Evolutionary conservation across 2,888 invertebrate genomes (phyloP), one percentile per base, ranked within the genome.

Genomic region (Troides oblongomaculatus): DNA sequence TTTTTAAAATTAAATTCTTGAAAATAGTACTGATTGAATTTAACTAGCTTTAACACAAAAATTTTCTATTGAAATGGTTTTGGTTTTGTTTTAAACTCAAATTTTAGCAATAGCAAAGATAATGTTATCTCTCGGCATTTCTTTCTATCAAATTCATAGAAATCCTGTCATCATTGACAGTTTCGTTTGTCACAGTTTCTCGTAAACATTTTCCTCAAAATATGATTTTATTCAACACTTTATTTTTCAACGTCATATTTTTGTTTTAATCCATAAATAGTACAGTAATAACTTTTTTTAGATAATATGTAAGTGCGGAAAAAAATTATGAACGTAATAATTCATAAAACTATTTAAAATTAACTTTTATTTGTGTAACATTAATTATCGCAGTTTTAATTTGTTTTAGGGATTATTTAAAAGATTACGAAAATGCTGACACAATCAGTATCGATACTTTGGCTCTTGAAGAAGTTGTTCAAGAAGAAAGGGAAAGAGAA

Each of bases 371-470:
- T 53, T 53, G 46, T 1, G 46, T 14, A 12, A 43, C 14, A 46
- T 14, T 14, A 12, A 53, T n/a, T 7, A 53, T 53, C 4, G 2
- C 5, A 53, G n/a, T 58, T 23, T 21, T 25, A n/a, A 23, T 56
- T 56, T 58, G 4, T 85, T 87, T 58, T 81, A 91, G 91, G 90
- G 86, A 88, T 64, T 66, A 78, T 57, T 25, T 80, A 65, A 79
- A 77, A 68, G 85, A 86, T 70, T 84, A 78, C 66, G 85, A 84
- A 5, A 81, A 86, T 78, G 84, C 83, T 46, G 91, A 91, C 70
- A 88, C 85, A 6, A 73, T 89, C 62, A 92, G 90, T 77, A 78
- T 92, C 69, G 87, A 90, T 72, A 92, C 92, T 46, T 78, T 89
- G 72, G 81, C 84, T 60, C 80, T 92, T 50, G 88, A 91, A 76